phyloP scores from a whole-genome alignment of 2,113 vertebrate genomes.

The Arizona elegans region DNA sequence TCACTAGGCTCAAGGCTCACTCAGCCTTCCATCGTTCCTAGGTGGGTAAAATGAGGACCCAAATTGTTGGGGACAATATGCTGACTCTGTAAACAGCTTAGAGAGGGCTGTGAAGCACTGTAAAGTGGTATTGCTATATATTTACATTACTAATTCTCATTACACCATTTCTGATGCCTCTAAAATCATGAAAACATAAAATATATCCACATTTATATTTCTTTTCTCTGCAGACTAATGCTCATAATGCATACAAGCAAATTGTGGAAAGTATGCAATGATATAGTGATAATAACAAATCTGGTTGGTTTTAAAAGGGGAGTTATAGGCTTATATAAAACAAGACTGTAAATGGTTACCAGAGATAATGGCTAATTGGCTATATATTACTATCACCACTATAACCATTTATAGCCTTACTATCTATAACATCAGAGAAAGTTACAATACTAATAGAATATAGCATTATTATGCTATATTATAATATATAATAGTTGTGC shows the following conservation, averaged over 20 bases:
- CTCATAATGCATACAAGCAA: background rate
- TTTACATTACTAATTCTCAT: background rate
- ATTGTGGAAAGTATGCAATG: background rate
- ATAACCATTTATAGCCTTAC: background rate
- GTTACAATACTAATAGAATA: background rate
- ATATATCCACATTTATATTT: background rate
- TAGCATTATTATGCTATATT: background rate
- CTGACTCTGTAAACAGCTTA: too few species aligned
- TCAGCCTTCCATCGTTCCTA: too few species aligned
- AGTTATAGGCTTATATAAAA: background rate
- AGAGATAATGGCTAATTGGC: background rate
- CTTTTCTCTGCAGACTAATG: background rate
- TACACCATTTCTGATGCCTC: background rate
- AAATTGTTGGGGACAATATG: too few species aligned
- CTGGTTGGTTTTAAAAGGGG: background rate
- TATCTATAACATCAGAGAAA: background rate
- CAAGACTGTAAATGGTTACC: background rate
- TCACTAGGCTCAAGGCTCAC: too few species aligned
- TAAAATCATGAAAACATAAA: background rate
- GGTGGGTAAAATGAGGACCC: too few species aligned
- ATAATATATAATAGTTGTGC: background rate
- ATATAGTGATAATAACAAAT: background rate
- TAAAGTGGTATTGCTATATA: background rate
- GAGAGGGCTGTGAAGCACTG: too few species aligned
- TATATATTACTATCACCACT: background rate